Conservation (phyloP, 2,888 invertebrate species). For the Acrobeloides nanus region DNA sequence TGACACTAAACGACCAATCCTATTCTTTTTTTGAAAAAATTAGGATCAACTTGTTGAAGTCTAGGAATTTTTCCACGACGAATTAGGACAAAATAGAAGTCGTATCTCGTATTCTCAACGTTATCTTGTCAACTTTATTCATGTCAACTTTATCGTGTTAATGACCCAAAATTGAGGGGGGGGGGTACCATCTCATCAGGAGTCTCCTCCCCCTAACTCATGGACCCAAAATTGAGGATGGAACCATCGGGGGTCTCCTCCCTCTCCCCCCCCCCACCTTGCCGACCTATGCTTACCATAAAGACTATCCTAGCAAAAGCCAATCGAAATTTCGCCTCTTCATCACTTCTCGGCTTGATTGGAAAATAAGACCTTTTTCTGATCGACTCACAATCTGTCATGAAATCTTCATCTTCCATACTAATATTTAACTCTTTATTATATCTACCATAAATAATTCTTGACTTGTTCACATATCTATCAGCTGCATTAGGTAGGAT, state of each 20-base stretch:
- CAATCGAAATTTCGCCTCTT: constrained; percentile 11
- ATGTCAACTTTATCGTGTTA: no score
- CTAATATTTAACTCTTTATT: no score
- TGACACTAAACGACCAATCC: neutral
- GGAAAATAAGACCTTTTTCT: constrained; percentile 3
- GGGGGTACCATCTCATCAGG: no score
- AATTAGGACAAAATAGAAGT: no score
- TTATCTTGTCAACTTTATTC: no score
- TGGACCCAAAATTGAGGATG: neutral
- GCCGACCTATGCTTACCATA: constrained; percentile 7
- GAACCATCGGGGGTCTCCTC: neutral
- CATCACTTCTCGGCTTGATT: neutral
- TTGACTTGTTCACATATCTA: no score
- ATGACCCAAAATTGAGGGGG: no score
- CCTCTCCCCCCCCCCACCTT: no score
- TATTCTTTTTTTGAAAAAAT: neutral
- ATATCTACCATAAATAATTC: no score
- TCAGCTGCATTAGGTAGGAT: neutral
- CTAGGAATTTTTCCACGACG: no score
- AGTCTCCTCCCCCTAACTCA: no score
- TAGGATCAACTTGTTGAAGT: neutral
- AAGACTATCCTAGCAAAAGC: constrained; percentile 10
- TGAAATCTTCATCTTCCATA: neutral
- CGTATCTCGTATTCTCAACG: no score
- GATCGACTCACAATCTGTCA: constrained; percentile 1